Conservation (phyloP, 2,797 vertebrate species). For the Spatula versicolor region DNA sequence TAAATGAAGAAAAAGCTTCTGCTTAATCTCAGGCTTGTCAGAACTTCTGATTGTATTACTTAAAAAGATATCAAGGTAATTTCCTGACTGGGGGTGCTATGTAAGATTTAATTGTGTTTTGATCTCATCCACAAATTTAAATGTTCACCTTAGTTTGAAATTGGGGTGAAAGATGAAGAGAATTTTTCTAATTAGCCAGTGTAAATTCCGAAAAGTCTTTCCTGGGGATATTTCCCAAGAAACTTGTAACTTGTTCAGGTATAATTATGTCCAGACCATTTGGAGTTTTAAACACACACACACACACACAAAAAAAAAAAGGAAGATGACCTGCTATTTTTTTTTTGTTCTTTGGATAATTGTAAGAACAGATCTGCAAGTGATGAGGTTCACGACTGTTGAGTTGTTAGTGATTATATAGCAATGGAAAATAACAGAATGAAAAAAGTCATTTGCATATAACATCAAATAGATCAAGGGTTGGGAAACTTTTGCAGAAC, state of each 20-base stretch:
- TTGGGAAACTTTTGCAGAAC: neutral
- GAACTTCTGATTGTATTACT: neutral
- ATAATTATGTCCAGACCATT: neutral
- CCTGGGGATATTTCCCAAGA: neutral
- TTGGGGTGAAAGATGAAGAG: neutral
- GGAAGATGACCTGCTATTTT: neutral
- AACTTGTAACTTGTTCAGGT: neutral
- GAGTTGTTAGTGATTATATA: neutral
- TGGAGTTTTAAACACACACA: neutral
- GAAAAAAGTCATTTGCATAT: neutral
- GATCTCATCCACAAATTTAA: neutral
- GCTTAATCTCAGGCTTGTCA: neutral
- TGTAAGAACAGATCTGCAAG: neutral
- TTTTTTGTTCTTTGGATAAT: neutral
- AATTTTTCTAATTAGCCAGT: neutral
- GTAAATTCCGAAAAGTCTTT: neutral
- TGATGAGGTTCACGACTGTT: neutral
- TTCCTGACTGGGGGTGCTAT: neutral
- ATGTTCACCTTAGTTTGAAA: neutral
- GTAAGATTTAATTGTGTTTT: neutral
- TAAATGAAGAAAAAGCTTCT: neutral
- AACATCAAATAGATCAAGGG: neutral
- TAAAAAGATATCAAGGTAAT: neutral
- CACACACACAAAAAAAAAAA: neutral
- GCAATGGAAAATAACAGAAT: neutral